Base-by-base conservation (phyloP, 2,888 invertebrate genomes). In the Heteropelma amictum region DNA sequence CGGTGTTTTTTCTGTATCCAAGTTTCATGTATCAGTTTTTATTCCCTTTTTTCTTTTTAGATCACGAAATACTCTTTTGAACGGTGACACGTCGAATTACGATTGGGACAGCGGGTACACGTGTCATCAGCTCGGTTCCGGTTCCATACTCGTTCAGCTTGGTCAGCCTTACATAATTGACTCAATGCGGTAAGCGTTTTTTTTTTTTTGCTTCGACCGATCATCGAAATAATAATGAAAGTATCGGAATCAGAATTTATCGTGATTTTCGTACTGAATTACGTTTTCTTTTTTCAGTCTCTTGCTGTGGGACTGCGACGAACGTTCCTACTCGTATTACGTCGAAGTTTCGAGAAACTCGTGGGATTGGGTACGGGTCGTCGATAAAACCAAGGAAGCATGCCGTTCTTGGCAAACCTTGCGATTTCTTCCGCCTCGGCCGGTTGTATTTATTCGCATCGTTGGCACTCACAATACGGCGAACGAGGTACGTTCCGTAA, bases 31-130 rank as follows among this genome's bases (percentile, higher is more conserved):
- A n/a, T n/a, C n/a, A n/a, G n/a, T n/a, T n/a, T 53, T 38, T 17
- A n/a, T 30, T 28, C 54, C n/a, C 21, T 21, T 26, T 8, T 42
- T 21, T 68, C 30, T 23, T 17, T 23, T 26, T 85, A 95, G 99
- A 8, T 95, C 95, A 51, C 93, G 98, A 79, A 98, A 99, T 91
- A 96, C 98, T 0, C 92, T 99, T 8, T 92, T 99, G 72, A 98
- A 99, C 91, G 99, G 99, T 10, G 97, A 99, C 89, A 96, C 93
- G 64, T 93, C 94, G 84, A 95, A 96, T 90, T 99, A 99, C 90
- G 98, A 99, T 91, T 99, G 98, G 98, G 99, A 99, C 90, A 96
- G 96, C 64, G 98, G 98, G 77, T 99, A 98, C 90, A 98, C 98
- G 3, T 98, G 98, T 89, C 98, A 98, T 91, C 98, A 98, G 90